Conservation (phyloP, 2,888 invertebrate species). For the Eupsilia transversa region DNA sequence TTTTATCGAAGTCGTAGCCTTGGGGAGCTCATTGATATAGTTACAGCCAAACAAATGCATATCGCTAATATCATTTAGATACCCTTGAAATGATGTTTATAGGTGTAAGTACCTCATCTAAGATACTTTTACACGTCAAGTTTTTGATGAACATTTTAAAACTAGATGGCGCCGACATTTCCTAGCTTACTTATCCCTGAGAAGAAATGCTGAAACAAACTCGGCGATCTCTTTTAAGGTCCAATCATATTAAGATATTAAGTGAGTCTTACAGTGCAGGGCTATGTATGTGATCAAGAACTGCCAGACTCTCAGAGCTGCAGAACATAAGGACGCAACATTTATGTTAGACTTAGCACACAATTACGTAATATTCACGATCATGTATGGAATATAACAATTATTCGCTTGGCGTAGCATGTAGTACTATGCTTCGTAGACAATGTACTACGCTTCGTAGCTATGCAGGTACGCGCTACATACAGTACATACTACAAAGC, state of each 20-base stretch:
- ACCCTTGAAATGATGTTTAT: no score
- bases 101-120: no score
- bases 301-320: no score
- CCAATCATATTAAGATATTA: neutral
- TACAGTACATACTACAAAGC: constrained; percentile 29
- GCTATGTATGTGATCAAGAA: neutral
- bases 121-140: no score
- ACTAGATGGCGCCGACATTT: neutral
- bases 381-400: constrained; percentile 26
- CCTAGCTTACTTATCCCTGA: neutral
- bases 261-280: neutral
- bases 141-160: neutral
- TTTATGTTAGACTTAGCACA: neutral
- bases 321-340: neutral
- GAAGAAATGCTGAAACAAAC: neutral
- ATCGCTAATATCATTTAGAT: no score
- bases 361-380: constrained; percentile 7
- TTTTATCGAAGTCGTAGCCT: neutral
- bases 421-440: constrained; percentile 50
- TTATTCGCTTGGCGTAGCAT: constrained; percentile 36
- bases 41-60: neutral
- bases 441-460: constrained; percentile 55
- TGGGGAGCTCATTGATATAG: no score
- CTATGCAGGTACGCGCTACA: constrained; percentile 49
- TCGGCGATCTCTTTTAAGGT: neutral